Evolutionary conservation across 2,113 vertebrate species (phyloP), one percentile per base, ranked within the genome.

Genomic region (Gymnogyps californianus): DNA sequence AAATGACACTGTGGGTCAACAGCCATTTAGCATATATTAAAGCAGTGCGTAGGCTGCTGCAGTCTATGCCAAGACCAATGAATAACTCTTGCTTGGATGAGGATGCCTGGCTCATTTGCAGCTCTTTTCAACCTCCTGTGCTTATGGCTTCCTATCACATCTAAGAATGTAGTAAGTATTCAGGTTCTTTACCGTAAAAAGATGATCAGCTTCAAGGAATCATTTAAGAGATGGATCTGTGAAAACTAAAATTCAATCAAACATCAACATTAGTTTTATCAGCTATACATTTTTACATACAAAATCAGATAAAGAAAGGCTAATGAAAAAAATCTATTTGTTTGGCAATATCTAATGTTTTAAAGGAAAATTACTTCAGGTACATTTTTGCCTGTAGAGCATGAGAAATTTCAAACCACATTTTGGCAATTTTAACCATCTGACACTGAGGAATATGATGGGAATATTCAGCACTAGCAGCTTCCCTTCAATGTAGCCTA

Each of bases 21-120:
- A 94, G 74, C 78, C 87, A 93, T 92, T 95, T 96, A 95, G 70
- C 74, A 85, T 96, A 83, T 76, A 97, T 93, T 94, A 95, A 95
- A 95, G 74, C 77, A 80, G 83, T 61, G 90, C 11, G 80, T 92
- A 93, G 93, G 83, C 93, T 97, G 94, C 69, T 76, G 77, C 74
- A 95, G 49, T 72, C 72, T 89, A 75, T 91, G 91, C 92, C 96
- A 97, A 97, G 88, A 78, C 89, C 92, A 96, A 85, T 95, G 96
- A 97, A 96, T 95, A 96, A 95, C 90, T 94, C 80, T 89, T 95
- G 81, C 78, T 95, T 94, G 91, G 83, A 97, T 93, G 72, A 96
- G 62, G 54, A 75, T 72, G 77, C 61, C 38, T 96, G 87, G 80
- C 89, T 97, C 72, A 69, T 69, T 86, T 78, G 83, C 87, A 97